Evolutionary conservation across 1,140 invertebrate species (phyloP).

Genomic region (Cotesia glomerata): DNA sequence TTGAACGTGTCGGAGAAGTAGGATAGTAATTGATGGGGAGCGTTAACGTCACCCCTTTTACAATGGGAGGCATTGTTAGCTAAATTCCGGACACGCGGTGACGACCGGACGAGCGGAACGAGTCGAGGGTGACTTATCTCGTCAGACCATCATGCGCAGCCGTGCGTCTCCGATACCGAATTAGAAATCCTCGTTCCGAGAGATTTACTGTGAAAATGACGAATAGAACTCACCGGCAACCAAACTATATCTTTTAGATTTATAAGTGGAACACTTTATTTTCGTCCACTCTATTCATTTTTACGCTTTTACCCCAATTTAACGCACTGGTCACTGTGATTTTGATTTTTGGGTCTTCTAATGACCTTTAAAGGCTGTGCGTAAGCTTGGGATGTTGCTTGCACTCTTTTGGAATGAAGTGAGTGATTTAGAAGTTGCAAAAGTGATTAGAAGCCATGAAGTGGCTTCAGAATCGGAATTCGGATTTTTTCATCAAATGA

Average conservation of each 20-base stretch:
- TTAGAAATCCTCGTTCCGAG: conserved; percentile 7
- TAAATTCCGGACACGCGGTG: conserved; percentile 16
- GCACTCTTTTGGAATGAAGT: no score
- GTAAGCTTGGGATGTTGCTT: no score
- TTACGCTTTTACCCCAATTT: no score
- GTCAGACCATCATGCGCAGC: conserved; percentile 9
- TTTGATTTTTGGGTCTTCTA: no score
- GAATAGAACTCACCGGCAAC: no score
- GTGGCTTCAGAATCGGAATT: no score
- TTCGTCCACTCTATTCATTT: neutral
- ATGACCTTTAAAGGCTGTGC: no score
- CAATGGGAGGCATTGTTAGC: conserved; percentile 16
- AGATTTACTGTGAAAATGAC: neutral
- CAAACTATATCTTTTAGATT: no score
- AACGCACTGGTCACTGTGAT: no score
- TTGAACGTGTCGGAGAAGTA: neutral
- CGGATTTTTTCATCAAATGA: no score
- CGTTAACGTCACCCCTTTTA: conserved; percentile 5
- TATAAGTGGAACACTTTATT: neutral
- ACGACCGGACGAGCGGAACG: conserved; percentile 19
- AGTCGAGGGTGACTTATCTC: conserved; percentile 13
- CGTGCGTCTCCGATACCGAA: conserved; percentile 7
- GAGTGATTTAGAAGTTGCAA: no score
- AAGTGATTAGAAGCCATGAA: no score
- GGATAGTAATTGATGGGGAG: conserved; percentile 11